These are phyloP conservation scores for Osmerus mordax DNA, from an alignment of 2,113 vertebrate species.

Conservation along the genomic window DNA sequence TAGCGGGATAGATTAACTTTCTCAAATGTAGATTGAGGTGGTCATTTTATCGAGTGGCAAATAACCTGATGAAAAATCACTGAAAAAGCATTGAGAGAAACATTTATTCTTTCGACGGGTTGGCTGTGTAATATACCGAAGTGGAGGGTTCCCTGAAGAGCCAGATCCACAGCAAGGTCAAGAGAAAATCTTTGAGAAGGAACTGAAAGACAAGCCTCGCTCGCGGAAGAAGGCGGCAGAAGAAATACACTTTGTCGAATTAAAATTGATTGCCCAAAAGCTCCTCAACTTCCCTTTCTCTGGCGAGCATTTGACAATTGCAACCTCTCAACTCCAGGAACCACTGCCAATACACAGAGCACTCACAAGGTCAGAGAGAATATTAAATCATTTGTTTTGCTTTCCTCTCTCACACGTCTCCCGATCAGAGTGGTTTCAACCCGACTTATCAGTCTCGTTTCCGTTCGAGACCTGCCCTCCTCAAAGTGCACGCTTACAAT, in stretches of 20 bases:
- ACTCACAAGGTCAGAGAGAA: conserved; percentile 56
- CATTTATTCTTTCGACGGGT: background rate
- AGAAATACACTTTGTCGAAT: conserved; percentile 22
- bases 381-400: conserved; percentile 55
- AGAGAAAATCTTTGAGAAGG: background rate
- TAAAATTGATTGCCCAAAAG: conserved; percentile 44
- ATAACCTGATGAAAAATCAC: conserved; percentile 2
- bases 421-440: background rate
- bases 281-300: conserved; percentile 49
- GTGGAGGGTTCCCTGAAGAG: background rate
- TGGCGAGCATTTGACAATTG: conserved; percentile 44
- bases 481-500: too few relatives aligned
- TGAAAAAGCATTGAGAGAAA: background rate
- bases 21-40: conserved; percentile 28
- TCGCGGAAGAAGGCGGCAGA: conserved; percentile 23
- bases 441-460: too few relatives aligned
- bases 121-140: background rate
- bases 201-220: conserved; percentile 14
- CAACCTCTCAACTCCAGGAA: conserved; percentile 42
- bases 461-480: too few relatives aligned
- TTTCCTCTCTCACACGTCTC: background rate
- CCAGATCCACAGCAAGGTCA: background rate
- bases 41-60: conserved; percentile 20
- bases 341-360: conserved; percentile 54
- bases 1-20: conserved; percentile 41